Evolutionary conservation across 1,140 invertebrate species (phyloP), one percentile per base, ranked within the genome.

Genomic region (Triops longicaudatus): DNA sequence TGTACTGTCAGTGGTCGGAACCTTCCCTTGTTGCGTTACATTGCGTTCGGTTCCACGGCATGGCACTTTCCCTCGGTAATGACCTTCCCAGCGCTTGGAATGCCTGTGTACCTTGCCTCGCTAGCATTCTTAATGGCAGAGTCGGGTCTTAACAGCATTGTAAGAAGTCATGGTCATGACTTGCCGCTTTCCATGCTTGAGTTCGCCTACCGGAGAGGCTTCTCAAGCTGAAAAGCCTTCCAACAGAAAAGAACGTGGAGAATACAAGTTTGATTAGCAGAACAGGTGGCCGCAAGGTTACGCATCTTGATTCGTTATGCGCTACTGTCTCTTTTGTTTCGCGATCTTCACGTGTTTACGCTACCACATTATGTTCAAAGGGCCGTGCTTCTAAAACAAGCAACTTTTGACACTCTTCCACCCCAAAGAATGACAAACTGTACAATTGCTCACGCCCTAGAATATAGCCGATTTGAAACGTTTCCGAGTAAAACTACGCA

Each of bases 131-230:
- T 63, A 63, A 63, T 63, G 14, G 50, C 17, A 63, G 50, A 10
- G 50, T 4, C 31, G 50, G 50, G 22, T 63, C 50, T 63, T 63
- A 10, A 63, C 17, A 10, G 50, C 50, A 63, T 63, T 63, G 50
- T 63, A 10, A 63, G 50, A 63, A 63, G 50, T 63, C 50, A 63
- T 63, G 50, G 50, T 63, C 50, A 63, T 63, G 50, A 63, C 50
- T 63, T 63, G 50, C 50, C 50, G 50, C 50, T 63, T 63, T 63
- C 50, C 50, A 63, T 63, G 50, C 50, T 63, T 63, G 50, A 63
- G 50, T 63, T 63, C 50, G 50, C 0, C 50, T 63, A 63, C 50
- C 44, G 14, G 4, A 50, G 50, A 12, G 50, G 50, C 50, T 63
- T 63, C 22, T 63, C 50, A 63, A 63, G 50, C 50, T 63, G 22